A percentile compares a stretch with the other conserved stretches of the same genome.
Evolutionary conservation across 1,140 invertebrate genomes (phyloP).

Genomic region (Drosophila rhopaloa): DNA sequence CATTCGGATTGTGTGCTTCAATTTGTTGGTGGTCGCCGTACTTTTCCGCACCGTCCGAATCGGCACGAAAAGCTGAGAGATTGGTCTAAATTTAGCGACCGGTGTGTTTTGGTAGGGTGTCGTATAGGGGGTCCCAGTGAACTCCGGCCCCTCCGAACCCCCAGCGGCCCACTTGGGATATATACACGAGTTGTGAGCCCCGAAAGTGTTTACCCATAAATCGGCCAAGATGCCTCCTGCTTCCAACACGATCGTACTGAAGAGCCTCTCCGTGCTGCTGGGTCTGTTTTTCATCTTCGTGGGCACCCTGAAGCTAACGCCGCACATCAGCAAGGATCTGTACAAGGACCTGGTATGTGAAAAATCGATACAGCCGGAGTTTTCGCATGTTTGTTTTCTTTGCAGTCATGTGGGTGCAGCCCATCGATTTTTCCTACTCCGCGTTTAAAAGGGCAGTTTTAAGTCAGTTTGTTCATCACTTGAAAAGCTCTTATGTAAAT

Average conservation of each 20-base stretch:
- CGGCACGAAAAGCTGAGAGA: slow-evolving; percentile 61
- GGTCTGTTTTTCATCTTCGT: slow-evolving; percentile 98
- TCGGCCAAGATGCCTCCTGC: slow-evolving; percentile 70
- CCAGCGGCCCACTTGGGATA: slow-evolving; percentile 1
- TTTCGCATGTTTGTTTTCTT: slow-evolving; percentile 11
- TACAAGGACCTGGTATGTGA: slow-evolving; percentile 97
- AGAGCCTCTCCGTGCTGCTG: slow-evolving; percentile 94
- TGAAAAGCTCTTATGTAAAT: slow-evolving; percentile 35
- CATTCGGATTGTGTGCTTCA: slow-evolving; percentile 65
- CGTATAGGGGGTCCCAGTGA: slow-evolving; percentile 48
- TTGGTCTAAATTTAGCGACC: slow-evolving; percentile 74
- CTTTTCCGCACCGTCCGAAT: slow-evolving; percentile 40
- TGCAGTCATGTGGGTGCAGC: slow-evolving; percentile 5
- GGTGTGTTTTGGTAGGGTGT: slow-evolving; percentile 74
- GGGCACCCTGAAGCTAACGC: slow-evolving; percentile 96
- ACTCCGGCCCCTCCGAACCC: slow-evolving; percentile 17
- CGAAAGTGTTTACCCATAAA: slow-evolving; percentile 28
- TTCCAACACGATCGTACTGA: slow-evolving; percentile 90
- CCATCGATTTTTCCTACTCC: slow-evolving; percentile 52
- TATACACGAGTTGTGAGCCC: slow-evolving; percentile 8
- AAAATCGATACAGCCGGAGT: slow-evolving; percentile 54
- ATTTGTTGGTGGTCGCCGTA: slow-evolving; percentile 54
- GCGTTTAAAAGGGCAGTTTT: slow-evolving; percentile 5
- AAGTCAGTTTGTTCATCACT: not conserved
- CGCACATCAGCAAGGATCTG: slow-evolving; percentile 96